Base-by-base conservation (phyloP, 2,113 vertebrate genomes). In the Phalacrocorax brasilianus region DNA sequence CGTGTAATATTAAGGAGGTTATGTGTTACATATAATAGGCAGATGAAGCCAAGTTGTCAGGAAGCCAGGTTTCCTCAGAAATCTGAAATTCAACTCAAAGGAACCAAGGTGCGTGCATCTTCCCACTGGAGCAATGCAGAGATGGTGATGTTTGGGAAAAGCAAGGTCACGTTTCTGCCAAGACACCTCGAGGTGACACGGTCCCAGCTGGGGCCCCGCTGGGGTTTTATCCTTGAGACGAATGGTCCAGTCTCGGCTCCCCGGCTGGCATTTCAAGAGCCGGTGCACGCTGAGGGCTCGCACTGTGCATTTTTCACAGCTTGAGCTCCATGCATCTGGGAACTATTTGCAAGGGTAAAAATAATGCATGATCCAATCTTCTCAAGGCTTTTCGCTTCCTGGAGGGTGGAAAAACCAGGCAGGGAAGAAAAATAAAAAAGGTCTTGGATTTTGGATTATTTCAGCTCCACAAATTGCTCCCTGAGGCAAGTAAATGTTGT, bases 391-490 rank as follows among this genome's bases (percentile, higher is more conserved):
- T 89, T 70, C 6, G 3, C 77, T 92, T 97, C 77, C 86, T 75
- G 70, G 47, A 95, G 91, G 53, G 70, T 87, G 66, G 66, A 93
- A 94, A 94, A 42, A 85, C 30, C 73, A 95, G 61, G 58, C 66
- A 18, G 47, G 24, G 27, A 9, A 2, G 10, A 18, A 22, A 9
- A 15, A 32, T 6, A 5, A 59, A n/a, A 35, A 42, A 45, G 1
- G 12, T 73, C 59, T 85, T 79, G 73, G 83, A 89, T 96, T 91
- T 85, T 79, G 73, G 83, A 91, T 96, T 91, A 93, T 89, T 97
- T 85, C 89, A 96, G 86, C 86, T 92, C 73, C 88, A 95, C 91
- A 95, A 95, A 97, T 96, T 93, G 84, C 49, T 95, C 92, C 96
- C 92, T 2, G 50, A 79, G 94, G 91, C 95, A 50, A 92, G 86